These are phyloP conservation scores for Laodelphax striatellus DNA, from an alignment of 1,140 invertebrate genomes.

Conservation along the genomic window DNA sequence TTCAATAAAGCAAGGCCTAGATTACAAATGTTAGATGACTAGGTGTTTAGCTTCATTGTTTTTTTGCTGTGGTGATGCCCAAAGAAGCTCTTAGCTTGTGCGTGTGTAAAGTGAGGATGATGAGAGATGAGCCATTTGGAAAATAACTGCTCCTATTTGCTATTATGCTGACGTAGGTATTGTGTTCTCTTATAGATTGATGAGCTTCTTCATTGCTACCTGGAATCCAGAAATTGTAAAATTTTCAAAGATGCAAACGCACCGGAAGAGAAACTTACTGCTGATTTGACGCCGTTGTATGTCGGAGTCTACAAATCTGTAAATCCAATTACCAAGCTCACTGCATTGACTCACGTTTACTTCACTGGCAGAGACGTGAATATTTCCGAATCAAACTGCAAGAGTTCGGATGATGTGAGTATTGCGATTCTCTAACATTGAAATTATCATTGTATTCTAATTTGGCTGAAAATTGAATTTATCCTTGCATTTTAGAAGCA, in stretches of 20 bases:
- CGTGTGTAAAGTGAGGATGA: too few species aligned
- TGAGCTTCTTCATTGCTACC: constrained; percentile 69
- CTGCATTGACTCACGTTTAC: constrained; percentile 27
- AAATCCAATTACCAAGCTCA: constrained; percentile 37
- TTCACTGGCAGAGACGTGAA: constrained; percentile 4
- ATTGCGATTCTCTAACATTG: not conserved
- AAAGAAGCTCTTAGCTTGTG: too few species aligned
- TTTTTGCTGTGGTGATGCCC: too few species aligned
- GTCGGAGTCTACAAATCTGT: constrained; percentile 39
- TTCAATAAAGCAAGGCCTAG: too few species aligned
- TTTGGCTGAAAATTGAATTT: too few species aligned
- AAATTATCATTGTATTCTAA: constrained; percentile 5
- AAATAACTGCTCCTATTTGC: too few species aligned
- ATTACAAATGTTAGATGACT: too few species aligned
- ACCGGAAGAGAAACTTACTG: not conserved
- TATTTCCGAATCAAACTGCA: constrained; percentile 23
- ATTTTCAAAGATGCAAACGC: constrained; percentile 36
- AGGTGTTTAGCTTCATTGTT: too few species aligned
- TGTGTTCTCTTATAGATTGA: constrained; percentile 37
- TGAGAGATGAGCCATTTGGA: too few species aligned
- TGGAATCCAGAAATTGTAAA: constrained; percentile 55
- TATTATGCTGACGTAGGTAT: too few species aligned
- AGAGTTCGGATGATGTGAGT: not conserved
- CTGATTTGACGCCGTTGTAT: constrained; percentile 36
- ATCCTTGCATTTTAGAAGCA: too few species aligned